Base-by-base conservation (phyloP, 2,888 invertebrate species). In the Loripinus fragilis region DNA sequence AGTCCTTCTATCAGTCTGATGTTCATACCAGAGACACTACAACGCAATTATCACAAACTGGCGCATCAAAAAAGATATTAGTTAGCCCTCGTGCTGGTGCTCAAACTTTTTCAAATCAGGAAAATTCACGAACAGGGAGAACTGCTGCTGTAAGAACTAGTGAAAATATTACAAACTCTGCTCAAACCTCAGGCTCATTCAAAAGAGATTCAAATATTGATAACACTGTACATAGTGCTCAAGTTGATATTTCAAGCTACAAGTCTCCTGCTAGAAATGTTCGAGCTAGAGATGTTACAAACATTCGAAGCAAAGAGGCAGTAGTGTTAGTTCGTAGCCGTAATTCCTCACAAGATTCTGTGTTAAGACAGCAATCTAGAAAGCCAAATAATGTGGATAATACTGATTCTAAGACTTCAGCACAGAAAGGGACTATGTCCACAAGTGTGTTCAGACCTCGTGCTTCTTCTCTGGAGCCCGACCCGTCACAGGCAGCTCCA, bases 381-480 rank as follows among this genome's bases (percentile, higher is more conserved):
- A 66, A 66, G 23, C 50, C n/a, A 15, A 69, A 15, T 41, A 28
- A 69, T 15, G 17, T 23, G n/a, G 30, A 45, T 15, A 48, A 17
- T 50, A 33, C 45, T n/a, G 30, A 25, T 45, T 28, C 8, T 69
- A 33, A 28, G 45, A 33, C 41, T 23, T 45, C n/a, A 10, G 30
- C 30, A 50, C 28, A 48, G 23, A 33, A 42, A 38, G 41, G 10
- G 25, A 17, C n/a, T 38, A 41, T 35, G 35, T 68, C 42, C 25
- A 60, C 68, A 30, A 48, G 52, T 81, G 81, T 80, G 79, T 81
- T 81, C 79, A 79, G 73, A 71, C 71, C 73, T 35, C 69, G 77
- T 33, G 70, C 84, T 48, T 84, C 84, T 23, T 81, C 84, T 30
- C 69, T 81, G 71, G 80, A 83, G 71, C 76, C 60, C 38, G 74